Conservation (phyloP, 1,140 invertebrate species). For the Atopsyche davidsoni region DNA sequence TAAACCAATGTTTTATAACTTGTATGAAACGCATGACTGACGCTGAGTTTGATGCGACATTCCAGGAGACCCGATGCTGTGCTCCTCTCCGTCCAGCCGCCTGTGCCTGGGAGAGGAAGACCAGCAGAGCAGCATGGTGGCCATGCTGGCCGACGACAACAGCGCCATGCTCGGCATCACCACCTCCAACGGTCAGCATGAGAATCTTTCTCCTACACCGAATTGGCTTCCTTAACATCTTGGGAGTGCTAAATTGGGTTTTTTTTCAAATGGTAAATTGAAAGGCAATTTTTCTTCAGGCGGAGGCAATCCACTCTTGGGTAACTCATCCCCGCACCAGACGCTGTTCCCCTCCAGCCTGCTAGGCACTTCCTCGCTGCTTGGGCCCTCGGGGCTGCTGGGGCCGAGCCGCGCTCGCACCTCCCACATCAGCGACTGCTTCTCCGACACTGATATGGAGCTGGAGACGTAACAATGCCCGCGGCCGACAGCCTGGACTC, state of each 20-base stretch:
- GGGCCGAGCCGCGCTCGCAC: slow-evolving; percentile 12
- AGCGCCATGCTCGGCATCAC: slow-evolving; percentile 17
- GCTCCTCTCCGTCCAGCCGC: slow-evolving; percentile 44
- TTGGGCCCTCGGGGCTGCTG: slow-evolving; percentile 22
- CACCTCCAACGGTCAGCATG: slow-evolving; percentile 9
- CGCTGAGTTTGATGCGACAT: too few relatives aligned
- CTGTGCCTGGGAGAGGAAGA: slow-evolving; percentile 33
- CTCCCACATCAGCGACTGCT: slow-evolving; percentile 25
- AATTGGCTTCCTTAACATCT: too few relatives aligned
- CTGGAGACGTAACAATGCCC: slow-evolving; percentile 3
- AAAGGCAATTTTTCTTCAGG: slow-evolving; percentile 10
- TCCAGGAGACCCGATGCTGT: slow-evolving; percentile 47
- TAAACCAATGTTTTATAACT: too few relatives aligned
- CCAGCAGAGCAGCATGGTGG: slow-evolving; percentile 20
- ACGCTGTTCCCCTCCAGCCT: slow-evolving; percentile 11
- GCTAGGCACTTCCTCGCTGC: slow-evolving; percentile 11
- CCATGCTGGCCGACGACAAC: slow-evolving; percentile 25
- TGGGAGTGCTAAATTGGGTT: slow-evolving; percentile 1
- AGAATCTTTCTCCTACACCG: too few relatives aligned
- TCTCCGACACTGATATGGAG: slow-evolving; percentile 28
- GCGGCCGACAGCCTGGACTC: background rate
- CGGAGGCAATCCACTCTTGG: slow-evolving; percentile 16
- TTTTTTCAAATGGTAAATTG: slow-evolving; percentile 5
- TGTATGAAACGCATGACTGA: too few relatives aligned
- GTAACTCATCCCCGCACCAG: slow-evolving; percentile 10